Evolutionary conservation across 2,113 vertebrate species (phyloP).

Genomic region (Camelus bactrianus): DNA sequence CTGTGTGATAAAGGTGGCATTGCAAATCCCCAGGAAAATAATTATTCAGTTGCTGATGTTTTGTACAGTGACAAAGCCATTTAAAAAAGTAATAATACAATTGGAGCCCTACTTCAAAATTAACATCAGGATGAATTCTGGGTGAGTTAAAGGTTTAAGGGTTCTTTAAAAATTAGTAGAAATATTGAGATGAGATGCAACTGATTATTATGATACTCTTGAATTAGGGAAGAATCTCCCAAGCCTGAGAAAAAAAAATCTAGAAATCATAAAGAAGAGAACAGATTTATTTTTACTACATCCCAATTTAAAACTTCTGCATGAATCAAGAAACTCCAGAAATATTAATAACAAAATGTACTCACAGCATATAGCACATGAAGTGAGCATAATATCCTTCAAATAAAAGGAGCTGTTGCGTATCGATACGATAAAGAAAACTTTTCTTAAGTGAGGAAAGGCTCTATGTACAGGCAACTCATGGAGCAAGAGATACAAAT

Average conservation of each 20-base stretch:
- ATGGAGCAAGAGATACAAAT: not conserved
- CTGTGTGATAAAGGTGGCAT: not conserved
- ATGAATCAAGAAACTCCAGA: not conserved
- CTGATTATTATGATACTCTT: not conserved
- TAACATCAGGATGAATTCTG: not conserved
- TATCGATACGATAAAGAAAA: not conserved
- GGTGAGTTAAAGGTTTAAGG: slow-evolving; percentile 4
- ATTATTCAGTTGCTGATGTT: not conserved
- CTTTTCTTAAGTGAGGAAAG: not conserved
- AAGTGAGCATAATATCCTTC: not conserved
- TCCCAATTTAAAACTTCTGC: not conserved
- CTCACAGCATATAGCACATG: not conserved
- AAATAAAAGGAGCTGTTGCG: not conserved
- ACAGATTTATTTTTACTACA: not conserved
- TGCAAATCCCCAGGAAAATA: not conserved
- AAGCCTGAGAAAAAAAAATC: slow-evolving; percentile 16
- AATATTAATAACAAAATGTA: slow-evolving; percentile 24
- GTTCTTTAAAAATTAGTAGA: not conserved
- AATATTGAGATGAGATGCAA: not conserved
- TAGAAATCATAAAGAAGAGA: not conserved
- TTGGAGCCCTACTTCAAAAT: not conserved
- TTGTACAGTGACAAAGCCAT: not conserved
- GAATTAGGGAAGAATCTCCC: not conserved
- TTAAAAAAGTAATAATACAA: not conserved
- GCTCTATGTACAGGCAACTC: not conserved